Evolutionary conservation across 2,113 vertebrate species (phyloP).

Genomic region (Callaeas wilsoni): DNA sequence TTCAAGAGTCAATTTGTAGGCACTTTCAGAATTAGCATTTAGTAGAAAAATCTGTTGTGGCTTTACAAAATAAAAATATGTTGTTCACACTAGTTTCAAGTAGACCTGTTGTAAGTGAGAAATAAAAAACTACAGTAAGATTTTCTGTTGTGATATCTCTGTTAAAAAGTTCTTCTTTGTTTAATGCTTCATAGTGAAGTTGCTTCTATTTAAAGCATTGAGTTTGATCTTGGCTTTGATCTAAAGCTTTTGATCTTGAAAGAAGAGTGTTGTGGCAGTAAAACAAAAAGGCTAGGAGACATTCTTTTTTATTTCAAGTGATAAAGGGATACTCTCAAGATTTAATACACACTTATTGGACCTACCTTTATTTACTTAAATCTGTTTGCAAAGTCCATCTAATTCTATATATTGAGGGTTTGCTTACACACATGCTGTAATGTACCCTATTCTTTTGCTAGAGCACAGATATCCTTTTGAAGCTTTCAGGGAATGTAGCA

Average conservation of each 20-base stretch:
- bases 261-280: slow-evolving; percentile 69
- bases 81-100: slow-evolving; percentile 6
- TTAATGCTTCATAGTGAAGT: slow-evolving; percentile 57
- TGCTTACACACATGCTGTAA: neutral
- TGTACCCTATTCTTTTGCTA: neutral
- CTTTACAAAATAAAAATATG: slow-evolving; percentile 20
- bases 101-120: slow-evolving; percentile 8
- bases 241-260: slow-evolving; percentile 79
- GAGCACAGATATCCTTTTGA: neutral
- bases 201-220: slow-evolving; percentile 72
- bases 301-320: neutral
- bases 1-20: neutral
- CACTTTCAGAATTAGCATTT: neutral
- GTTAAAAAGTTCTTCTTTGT: slow-evolving; percentile 33
- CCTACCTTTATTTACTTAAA: neutral
- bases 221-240: slow-evolving; percentile 79
- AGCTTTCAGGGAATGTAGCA: neutral
- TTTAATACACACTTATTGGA: neutral
- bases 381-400: neutral
- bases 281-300: slow-evolving; percentile 46
- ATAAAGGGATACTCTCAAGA: slow-evolving; percentile 46
- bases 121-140: slow-evolving; percentile 47
- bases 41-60: slow-evolving; percentile 8
- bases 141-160: slow-evolving; percentile 46
- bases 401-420: neutral